A percentile compares a stretch with the other conserved stretches of the same genome.
These are phyloP conservation scores for Scolanthus callimorphus DNA, from an alignment of 92 coral and sea anemone species.

Conservation along the genomic window DNA sequence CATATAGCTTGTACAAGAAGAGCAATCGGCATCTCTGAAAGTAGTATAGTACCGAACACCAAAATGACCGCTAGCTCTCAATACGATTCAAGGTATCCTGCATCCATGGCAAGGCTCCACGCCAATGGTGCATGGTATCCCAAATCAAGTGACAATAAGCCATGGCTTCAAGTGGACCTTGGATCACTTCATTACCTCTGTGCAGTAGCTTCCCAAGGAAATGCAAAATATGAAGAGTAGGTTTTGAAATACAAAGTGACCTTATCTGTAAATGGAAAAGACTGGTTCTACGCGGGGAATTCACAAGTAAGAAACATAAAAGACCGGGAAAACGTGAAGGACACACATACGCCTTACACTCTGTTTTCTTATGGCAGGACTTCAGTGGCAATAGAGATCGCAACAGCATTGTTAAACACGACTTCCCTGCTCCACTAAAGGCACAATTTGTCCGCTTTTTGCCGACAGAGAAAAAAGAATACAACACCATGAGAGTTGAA, in stretches of 20 bases:
- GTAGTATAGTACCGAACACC: not conserved
- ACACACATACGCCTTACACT: too few species aligned
- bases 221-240: slow-evolving; percentile 3
- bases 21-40: slow-evolving; percentile 4
- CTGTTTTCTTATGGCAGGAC: not conserved
- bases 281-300: not conserved
- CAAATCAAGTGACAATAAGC: not conserved
- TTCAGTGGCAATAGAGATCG: slow-evolving; percentile 11
- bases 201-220: slow-evolving; percentile 24
- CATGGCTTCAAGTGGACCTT: slow-evolving; percentile 14
- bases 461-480: slow-evolving; percentile 3
- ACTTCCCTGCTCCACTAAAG: not conserved
- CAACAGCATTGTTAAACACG: slow-evolving; percentile 5
- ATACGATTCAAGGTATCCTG: not conserved
- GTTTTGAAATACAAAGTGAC: not conserved
- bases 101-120: slow-evolving; percentile 5
- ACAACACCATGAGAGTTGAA: slow-evolving; percentile 7
- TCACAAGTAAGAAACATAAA: not conserved
- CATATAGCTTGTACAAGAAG: not conserved
- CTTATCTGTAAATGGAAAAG: not conserved
- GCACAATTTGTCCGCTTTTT: slow-evolving; percentile 4
- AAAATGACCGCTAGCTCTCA: slow-evolving; percentile 3
- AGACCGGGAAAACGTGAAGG: too few species aligned
- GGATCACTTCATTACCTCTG: slow-evolving; percentile 9
- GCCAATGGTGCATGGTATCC: slow-evolving; percentile 10